Evolutionary conservation across 1,140 invertebrate genomes (phyloP).

Genomic region (Zaprionus kolodkinae): DNA sequence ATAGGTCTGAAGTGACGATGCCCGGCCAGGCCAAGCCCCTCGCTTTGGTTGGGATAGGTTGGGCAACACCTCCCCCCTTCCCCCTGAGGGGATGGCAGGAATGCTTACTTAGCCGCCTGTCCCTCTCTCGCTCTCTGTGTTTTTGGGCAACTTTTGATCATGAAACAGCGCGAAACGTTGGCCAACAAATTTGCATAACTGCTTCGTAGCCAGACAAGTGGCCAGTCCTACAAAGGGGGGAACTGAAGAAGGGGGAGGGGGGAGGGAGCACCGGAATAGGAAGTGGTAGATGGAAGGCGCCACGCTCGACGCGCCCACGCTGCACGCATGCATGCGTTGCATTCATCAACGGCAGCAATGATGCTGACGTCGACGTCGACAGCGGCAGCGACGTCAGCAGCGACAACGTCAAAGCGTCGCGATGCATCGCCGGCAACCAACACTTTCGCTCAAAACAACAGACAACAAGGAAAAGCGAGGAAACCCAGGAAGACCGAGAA

Average conservation of each 20-base stretch:
- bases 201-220: slow-evolving; percentile 57
- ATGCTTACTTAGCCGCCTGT: slow-evolving; percentile 25
- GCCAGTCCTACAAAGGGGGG: not conserved
- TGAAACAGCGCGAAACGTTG: slow-evolving; percentile 70
- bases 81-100: not conserved
- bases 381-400: not conserved
- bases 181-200: slow-evolving; percentile 79
- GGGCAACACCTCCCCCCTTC: not conserved
- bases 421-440: slow-evolving; percentile 24
- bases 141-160: slow-evolving; percentile 71
- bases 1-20: slow-evolving; percentile 6
- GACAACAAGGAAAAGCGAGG: slow-evolving; percentile 45
- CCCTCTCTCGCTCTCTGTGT: not conserved
- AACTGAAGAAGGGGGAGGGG: not conserved
- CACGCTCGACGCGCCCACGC: slow-evolving; percentile 23
- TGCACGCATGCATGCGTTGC: slow-evolving; percentile 80
- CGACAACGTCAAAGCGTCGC: no score
- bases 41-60: not conserved
- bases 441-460: slow-evolving; percentile 48
- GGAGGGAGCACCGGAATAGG: not conserved
- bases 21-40: not conserved
- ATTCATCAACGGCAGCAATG: slow-evolving; percentile 70
- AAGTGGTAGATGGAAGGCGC: slow-evolving; percentile 12
- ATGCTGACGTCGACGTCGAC: slow-evolving; percentile 8
- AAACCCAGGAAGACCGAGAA: not conserved